Evolutionary conservation across 2,113 vertebrate species (phyloP).

Genomic region (Delphinus delphis): DNA sequence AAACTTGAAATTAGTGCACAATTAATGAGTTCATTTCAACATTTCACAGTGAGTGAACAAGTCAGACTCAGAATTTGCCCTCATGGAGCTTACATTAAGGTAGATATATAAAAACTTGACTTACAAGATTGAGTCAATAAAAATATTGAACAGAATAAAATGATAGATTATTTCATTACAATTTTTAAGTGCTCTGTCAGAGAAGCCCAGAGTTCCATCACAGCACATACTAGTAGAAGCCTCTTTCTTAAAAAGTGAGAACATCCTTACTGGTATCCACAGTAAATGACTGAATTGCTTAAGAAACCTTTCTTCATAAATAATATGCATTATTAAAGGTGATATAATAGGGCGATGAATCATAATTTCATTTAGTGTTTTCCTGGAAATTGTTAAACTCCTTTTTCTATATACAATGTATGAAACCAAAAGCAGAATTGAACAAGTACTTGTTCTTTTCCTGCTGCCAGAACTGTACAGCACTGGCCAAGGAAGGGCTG

Average conservation of each 20-base stretch:
- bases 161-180: background rate
- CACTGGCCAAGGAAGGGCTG: background rate
- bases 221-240: background rate
- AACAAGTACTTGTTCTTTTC: background rate
- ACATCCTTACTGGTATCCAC: background rate
- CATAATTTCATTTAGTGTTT: background rate
- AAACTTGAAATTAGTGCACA: background rate
- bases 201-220: background rate
- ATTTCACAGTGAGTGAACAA: background rate
- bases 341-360: background rate
- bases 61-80: background rate
- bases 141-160: background rate
- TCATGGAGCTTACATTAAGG: background rate
- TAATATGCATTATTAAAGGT: background rate
- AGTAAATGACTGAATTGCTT: background rate
- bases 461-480: background rate
- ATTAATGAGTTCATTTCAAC: background rate
- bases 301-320: background rate
- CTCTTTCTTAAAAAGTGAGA: background rate
- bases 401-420: background rate
- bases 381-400: background rate
- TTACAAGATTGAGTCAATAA: background rate
- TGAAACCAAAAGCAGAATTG: background rate
- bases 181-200: background rate
- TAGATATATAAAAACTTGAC: background rate